Evolutionary conservation across 2,888 invertebrate species (phyloP).

Genomic region (Parnassius mnemosyne): DNA sequence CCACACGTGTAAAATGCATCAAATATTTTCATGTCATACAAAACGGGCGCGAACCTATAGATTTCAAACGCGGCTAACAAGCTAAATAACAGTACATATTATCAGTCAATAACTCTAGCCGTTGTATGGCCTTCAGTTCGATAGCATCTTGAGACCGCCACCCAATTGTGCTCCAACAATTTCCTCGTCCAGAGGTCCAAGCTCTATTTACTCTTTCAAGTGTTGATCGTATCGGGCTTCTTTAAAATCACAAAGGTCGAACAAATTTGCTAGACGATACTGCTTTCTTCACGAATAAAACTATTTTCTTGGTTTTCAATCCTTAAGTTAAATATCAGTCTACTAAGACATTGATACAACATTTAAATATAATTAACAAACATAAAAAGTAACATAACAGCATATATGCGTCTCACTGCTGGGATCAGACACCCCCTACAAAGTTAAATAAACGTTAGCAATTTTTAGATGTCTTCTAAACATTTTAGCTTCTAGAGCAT

Average conservation of each 20-base stretch:
- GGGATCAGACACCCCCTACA: too few relatives aligned
- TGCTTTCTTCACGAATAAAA: not conserved
- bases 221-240: conserved; percentile 8
- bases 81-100: conserved; percentile 53
- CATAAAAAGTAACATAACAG: too few relatives aligned
- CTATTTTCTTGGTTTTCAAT: too few relatives aligned
- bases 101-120: conserved; percentile 45
- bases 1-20: not conserved
- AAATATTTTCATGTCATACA: conserved; percentile 9
- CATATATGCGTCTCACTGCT: too few relatives aligned
- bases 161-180: conserved; percentile 41
- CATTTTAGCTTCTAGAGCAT: too few relatives aligned
- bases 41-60: conserved; percentile 14
- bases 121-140: conserved; percentile 36
- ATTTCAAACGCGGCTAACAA: conserved; percentile 50
- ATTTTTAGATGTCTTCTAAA: too few relatives aligned
- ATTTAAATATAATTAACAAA: too few relatives aligned
- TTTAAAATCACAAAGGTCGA: conserved; percentile 9
- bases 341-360: too few relatives aligned
- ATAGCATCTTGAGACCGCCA: conserved; percentile 39
- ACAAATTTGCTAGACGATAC: not conserved
- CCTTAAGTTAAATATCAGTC: too few relatives aligned
- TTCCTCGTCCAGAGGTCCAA: conserved; percentile 26
- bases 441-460: too few relatives aligned
- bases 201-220: conserved; percentile 7